Evolutionary conservation across 2,113 vertebrate genomes (phyloP), one percentile per base, ranked within the genome.

Genomic region (Chrysemys picta): DNA sequence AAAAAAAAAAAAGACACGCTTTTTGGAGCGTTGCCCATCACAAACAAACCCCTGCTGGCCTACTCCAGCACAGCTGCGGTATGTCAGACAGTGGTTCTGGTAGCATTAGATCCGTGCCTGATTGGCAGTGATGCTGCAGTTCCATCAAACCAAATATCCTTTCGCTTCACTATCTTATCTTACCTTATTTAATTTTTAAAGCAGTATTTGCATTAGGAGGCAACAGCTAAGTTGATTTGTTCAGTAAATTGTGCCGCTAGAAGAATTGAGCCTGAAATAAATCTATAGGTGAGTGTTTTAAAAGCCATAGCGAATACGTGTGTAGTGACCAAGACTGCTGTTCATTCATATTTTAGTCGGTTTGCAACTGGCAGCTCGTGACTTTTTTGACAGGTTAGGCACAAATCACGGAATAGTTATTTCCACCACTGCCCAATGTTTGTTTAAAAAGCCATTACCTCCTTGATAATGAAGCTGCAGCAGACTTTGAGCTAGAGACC

Each of bases 181-280:
- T 21, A 42, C 25, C 38, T 24, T 24, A 3, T 53, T 47, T 2
- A 1, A 53, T 49, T 1, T 1, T 54, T 3, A 24, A 45, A 52
- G 38, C 87, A n/a, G 35, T 78, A 87, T 47, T 82, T 27, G 6
- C 22, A 50, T 52, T 38, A 17, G 24, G 56, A 16, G n/a, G 75
- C 8, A 47, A 75, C 69, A n/a, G 31, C 27, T 29, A 87, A 17
- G 42, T 1, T 72, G 80, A 7, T 13, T 38, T 38, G 8, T 42
- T 49, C 14, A 25, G 31, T 25, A 10, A 79, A 83, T 4, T 4
- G 12, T 24, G 53, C 72, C 57, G 47, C 38, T 8, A 47, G 72
- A 76, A 76, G 42, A 76, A 76, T 47, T 27, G 27, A 76, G 45
- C 75, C 7, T 47, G 25, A 57, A 78, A 76, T 54, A 76, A 45